Base-by-base conservation (phyloP, 2,888 invertebrate species). In the Cecidostiba fungosa region DNA sequence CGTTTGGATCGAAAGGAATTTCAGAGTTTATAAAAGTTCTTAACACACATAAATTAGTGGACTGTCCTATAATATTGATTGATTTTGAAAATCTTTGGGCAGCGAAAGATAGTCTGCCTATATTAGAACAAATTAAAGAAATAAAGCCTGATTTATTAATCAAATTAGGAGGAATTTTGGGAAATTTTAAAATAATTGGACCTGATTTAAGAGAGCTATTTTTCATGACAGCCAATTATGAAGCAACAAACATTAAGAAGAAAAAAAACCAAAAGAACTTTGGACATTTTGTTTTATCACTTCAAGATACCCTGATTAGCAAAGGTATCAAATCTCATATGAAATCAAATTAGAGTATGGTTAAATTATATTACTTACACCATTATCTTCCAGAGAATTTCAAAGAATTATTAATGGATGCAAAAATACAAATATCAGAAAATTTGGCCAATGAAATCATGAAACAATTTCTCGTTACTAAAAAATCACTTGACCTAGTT, bases 71-170 rank as follows among this genome's bases (percentile, higher is more conserved):
- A n/a, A 85, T 84, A 84, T 95, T 29, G 89, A 94, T 95, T 54
- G 94, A 95, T 89, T 92, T 95, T 89, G 94, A 94, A 78, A 94
- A 94, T 89, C 92, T 94, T 83, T 94, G 94, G 91, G 93, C 95
- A 10, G 92, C 93, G 3, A 94, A 94, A 87, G 89, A 91, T 54
- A 92, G 94, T 87, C 81, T 94, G 19, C 90, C 92, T 85, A 32
- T n/a, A 29, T 72, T 87, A 50, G 66, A 86, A 4, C 23, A 81
- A 88, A 88, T 76, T n/a, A 84, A 81, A 82, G 82, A 87, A 87
- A 85, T 84, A 77, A 89, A 90, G 89, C 88, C 86, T 16, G 36
- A 86, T n/a, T 77, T 87, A 14, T 23, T 12, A 5, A 74, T 87
- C 23, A 84, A 82, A 12, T 80, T 86, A 76, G 94, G 94, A 16